phyloP scores from a whole-genome alignment of 2,113 vertebrate species.

The Menidia beryllina region DNA sequence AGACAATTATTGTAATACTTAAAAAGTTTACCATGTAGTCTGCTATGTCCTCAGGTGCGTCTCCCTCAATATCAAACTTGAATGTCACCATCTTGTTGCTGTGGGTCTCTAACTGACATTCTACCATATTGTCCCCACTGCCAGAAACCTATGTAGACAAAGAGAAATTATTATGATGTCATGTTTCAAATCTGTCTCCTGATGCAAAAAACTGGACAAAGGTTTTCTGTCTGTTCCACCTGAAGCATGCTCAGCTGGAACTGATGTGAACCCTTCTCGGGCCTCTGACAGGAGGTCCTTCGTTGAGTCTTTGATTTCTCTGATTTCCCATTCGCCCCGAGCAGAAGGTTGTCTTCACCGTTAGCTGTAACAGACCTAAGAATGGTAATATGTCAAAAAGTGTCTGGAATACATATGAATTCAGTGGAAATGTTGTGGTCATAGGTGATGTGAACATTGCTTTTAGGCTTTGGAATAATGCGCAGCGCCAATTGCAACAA shows the following conservation, averaged over 20 bases:
- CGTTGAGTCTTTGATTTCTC: slow-evolving; percentile 86
- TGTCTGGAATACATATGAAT: not conserved
- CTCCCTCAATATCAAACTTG: slow-evolving; percentile 94
- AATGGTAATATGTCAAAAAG: slow-evolving; percentile 12
- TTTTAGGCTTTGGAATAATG: too few relatives aligned
- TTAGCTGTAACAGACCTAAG: slow-evolving; percentile 73
- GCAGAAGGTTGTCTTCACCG: slow-evolving; percentile 68
- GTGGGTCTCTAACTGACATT: slow-evolving; percentile 94
- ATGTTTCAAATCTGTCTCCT: not conserved
- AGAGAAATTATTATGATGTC: not conserved
- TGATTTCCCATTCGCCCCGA: slow-evolving; percentile 83
- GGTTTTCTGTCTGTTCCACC: slow-evolving; percentile 70
- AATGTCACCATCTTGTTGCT: slow-evolving; percentile 97
- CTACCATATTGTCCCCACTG: slow-evolving; percentile 92
- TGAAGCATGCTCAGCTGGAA: slow-evolving; percentile 91
- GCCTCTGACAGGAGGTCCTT: slow-evolving; percentile 84
- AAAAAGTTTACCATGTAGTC: slow-evolving; percentile 87
- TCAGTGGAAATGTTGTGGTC: not conserved
- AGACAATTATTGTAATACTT: not conserved
- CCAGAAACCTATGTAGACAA: slow-evolving; percentile 84
- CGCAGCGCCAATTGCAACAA: too few relatives aligned
- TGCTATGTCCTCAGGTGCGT: slow-evolving; percentile 91
- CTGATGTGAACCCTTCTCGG: slow-evolving; percentile 85
- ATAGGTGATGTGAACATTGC: not conserved
- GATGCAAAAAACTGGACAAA: not conserved